Conservation (phyloP, 2,113 vertebrate genomes). For the Campylomormyrus tamandua region DNA sequence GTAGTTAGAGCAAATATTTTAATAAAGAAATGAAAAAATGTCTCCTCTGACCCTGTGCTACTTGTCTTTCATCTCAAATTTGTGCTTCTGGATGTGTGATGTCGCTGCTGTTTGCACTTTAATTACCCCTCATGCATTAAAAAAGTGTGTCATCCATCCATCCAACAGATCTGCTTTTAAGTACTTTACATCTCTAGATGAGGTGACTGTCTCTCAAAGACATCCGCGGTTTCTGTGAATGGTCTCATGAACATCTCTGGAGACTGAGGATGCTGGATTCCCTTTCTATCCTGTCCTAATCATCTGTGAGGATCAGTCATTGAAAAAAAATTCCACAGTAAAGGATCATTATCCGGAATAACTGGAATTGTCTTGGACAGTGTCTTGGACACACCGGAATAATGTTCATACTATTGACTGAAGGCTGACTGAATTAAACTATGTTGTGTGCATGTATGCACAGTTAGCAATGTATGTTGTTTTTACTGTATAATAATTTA, state of each 20-base stretch:
- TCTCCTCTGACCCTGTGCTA: background rate
- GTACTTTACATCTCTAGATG: background rate
- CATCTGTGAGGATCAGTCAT: background rate
- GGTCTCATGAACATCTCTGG: background rate
- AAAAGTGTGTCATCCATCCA: background rate
- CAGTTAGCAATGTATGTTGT: background rate
- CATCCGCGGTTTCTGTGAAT: background rate
- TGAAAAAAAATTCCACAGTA: background rate
- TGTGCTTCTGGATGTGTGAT: background rate
- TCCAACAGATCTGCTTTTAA: background rate
- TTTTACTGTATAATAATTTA: too few species aligned
- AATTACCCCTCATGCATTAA: background rate
- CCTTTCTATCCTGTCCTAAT: background rate
- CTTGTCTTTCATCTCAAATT: background rate
- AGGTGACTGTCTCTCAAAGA: background rate
- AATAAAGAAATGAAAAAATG: background rate
- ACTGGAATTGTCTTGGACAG: background rate
- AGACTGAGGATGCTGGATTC: background rate
- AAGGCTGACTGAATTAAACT: background rate
- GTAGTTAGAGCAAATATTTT: background rate
- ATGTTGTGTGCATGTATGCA: background rate
- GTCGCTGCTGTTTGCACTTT: background rate
- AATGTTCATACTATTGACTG: background rate
- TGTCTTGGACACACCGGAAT: background rate
- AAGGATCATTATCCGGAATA: background rate